Evolutionary conservation across 2,888 invertebrate genomes (phyloP), one percentile per base, ranked within the genome.

Genomic region (Lithophane leautieri): DNA sequence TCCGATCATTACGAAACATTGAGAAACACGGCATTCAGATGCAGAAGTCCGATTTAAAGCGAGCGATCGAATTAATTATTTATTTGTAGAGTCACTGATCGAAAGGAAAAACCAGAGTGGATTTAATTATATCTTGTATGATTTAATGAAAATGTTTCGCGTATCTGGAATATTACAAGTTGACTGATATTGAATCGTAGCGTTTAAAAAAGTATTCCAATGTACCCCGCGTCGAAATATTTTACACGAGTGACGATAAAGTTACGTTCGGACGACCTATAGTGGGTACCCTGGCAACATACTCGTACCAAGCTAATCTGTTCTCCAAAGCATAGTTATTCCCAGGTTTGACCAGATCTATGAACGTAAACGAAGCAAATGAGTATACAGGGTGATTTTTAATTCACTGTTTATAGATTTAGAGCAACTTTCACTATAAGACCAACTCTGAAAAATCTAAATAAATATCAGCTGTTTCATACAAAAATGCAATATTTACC

Each of bases 1-100:
- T 81, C 16, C 60, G 34, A 61, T 79, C 70, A 58, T 75, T 83
- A 79, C 28, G 62, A 58, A 75, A 70, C 79, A 62, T 74, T 79
- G 47, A 70, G 56, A 40, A 79, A 60, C 44, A n/a, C 54, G 28
- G 8, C 34, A 73, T 81, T 81, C 83, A 47, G 54, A 44, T 60
- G 70, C 75, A 65, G 28, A 22, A 83, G 44, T 75, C 68, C 19
- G 40, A 69, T 75, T 75, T 79, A 71, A 79, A 52, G 22, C 44
- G 56, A 75, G 16, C 47, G 47, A 47, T 54, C 25, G 50, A 47
- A 61, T 69, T 83, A 25, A 71, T 83, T 80, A 80, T 69, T 80
- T 83, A 79, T 80, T 75, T 69, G 75, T 56, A 8, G 22, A 28
- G 40, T 16, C 28, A 69, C 16, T 68, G 74, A 79, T 70, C 47